Evolutionary conservation across 2,888 invertebrate genomes (phyloP), one percentile per base, ranked within the genome.

Genomic region (Platynereis dumerilii): DNA sequence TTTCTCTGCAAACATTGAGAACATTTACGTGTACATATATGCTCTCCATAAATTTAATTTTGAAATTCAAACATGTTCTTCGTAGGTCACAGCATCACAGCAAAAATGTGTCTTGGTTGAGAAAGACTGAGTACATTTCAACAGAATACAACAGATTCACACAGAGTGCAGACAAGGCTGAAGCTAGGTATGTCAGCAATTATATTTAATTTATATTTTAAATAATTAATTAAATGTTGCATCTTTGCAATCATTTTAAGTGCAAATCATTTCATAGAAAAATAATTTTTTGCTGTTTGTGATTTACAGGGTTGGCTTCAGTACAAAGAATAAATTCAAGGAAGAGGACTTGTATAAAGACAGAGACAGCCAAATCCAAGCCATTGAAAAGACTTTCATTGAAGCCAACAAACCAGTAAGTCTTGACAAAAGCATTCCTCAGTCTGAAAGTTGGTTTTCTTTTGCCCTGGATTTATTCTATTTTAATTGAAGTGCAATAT

Each of bases 91-190:
- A 93, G 7, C 96, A 97, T 86, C 98, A 99, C 87, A 95, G 95
- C 1, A 91, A 93, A 72, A 93, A 92, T 80, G 98, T 99, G 1
- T 97, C 99, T 0, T 99, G 99, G 99, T 88, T 99, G 81, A 90
- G 99, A 60, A 91, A 96, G 74, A 99, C 99, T 0, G 99, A 99
- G 84, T 99, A 99, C 80, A 99, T 99, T 78, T 97, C 97, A 2
- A 97, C 98, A 45, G 99, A 99, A 86, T 96, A 95, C 84, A 98
- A 97, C 24, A 89, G 98, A 70, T 98, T 96, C 85, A 96, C 96
- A 67, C 95, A 96, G 22, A 93, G 94, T 83, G 92, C 93, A 73
- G 97, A 98, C 81, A 96, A 97, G 87, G 95, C 96, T 81, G 99
- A 99, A 87, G 96, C 97, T 0, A 98, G 96, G 89, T 85, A 78